Conservation (phyloP, 2,888 invertebrate genomes). For the Apodemia duryi region DNA sequence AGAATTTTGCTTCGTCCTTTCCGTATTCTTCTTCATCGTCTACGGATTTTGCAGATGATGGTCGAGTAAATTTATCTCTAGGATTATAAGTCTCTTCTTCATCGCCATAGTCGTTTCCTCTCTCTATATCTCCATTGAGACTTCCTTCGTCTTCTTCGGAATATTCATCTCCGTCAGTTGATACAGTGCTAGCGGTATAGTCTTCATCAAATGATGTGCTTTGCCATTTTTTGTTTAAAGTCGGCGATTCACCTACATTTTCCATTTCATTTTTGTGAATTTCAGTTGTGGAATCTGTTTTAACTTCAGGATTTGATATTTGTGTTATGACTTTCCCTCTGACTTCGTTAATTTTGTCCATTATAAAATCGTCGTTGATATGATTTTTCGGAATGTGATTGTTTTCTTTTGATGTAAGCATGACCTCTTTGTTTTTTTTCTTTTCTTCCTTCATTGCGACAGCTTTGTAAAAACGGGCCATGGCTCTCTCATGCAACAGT, state of each 20-base stretch:
- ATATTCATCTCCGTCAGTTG: constrained; percentile 63
- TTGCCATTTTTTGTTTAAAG: constrained; percentile 59
- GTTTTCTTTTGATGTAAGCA: constrained; percentile 37
- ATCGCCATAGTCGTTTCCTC: constrained; percentile 54
- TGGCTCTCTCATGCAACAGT: constrained; percentile 88
- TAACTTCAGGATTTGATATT: constrained; percentile 48
- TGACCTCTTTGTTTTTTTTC: constrained; percentile 48
- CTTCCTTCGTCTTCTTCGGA: constrained; percentile 53
- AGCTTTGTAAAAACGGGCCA: constrained; percentile 89
- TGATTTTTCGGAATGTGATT: constrained; percentile 60
- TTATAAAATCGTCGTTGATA: constrained; percentile 34
- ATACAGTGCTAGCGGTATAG: constrained; percentile 82
- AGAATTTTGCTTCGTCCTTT: constrained; percentile 80
- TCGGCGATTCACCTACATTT: constrained; percentile 44
- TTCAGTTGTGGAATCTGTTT: constrained; percentile 53
- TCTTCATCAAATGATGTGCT: constrained; percentile 78
- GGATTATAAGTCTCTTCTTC: constrained; percentile 86
- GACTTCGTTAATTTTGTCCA: constrained; percentile 20
- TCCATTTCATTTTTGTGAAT: neutral
- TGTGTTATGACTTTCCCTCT: constrained; percentile 27
- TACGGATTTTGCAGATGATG: constrained; percentile 45
- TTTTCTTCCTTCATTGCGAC: constrained; percentile 86
- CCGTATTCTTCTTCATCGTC: constrained; percentile 69
- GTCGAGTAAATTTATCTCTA: constrained; percentile 66
- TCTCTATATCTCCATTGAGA: constrained; percentile 53